These are phyloP conservation scores for Hirudinaria manillensis DNA, from an alignment of 2,888 invertebrate species.

Conservation along the genomic window DNA sequence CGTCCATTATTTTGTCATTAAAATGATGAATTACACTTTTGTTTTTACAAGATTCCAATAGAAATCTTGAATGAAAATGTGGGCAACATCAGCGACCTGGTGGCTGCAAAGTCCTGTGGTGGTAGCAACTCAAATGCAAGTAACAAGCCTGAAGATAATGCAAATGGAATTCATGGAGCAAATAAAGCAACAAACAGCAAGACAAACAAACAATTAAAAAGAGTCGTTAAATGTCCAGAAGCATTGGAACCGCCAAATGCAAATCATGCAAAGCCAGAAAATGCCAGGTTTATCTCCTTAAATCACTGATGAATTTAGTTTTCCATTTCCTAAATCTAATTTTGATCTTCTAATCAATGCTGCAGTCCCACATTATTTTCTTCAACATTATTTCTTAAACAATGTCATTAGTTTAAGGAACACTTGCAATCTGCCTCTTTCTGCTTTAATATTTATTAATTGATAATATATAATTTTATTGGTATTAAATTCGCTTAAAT, in stretches of 20 bases:
- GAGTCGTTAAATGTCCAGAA: neutral
- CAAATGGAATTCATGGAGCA: neutral
- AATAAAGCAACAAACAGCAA: neutral
- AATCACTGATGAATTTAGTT: neutral
- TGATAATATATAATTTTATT: neutral
- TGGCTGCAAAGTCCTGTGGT: neutral
- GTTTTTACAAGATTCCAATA: neutral
- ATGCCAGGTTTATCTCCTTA: neutral
- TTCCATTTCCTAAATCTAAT: neutral
- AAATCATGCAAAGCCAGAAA: slow-evolving; percentile 15
- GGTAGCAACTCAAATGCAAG: neutral
- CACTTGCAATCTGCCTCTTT: too few relatives aligned
- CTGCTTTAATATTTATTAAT: too few relatives aligned
- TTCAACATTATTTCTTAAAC: too few relatives aligned
- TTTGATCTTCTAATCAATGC: too few relatives aligned
- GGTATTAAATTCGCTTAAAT: neutral
- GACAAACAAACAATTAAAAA: neutral
- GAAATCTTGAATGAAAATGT: neutral
- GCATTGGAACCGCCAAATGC: neutral
- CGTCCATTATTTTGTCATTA: neutral
- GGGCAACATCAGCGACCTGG: slow-evolving; percentile 12
- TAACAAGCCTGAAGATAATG: neutral
- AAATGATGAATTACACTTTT: neutral
- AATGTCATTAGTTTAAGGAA: too few relatives aligned
- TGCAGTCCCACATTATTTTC: too few relatives aligned